These are phyloP conservation scores for Diaphora mendica DNA, from an alignment of 2,888 invertebrate species.

Conservation along the genomic window DNA sequence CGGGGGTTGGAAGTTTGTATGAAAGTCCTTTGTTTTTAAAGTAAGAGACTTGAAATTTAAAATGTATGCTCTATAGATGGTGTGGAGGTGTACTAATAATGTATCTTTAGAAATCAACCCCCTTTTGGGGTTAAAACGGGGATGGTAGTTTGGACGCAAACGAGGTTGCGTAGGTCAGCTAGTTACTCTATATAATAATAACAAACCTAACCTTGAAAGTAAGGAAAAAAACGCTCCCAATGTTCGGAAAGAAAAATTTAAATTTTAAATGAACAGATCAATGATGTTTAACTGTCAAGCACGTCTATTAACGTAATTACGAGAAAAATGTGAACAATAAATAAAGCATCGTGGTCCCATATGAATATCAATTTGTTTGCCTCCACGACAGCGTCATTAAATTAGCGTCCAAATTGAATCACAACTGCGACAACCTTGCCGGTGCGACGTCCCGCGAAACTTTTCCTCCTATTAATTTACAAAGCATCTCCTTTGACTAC, in stretches of 20 bases:
- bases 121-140: no score
- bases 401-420: slow-evolving; percentile 87
- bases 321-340: slow-evolving; percentile 73
- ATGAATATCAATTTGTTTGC: slow-evolving; percentile 86
- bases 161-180: no score
- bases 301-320: slow-evolving; percentile 55
- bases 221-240: not conserved
- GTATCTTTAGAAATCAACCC: no score
- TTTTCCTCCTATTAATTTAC: slow-evolving; percentile 86
- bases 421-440: slow-evolving; percentile 85
- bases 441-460: slow-evolving; percentile 82
- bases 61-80: no score
- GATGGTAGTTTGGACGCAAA: no score
- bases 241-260: slow-evolving; percentile 21
- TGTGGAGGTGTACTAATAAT: no score
- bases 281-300: slow-evolving; percentile 32
- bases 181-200: not conserved
- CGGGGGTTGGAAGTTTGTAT: no score
- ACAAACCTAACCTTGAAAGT: not conserved
- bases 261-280: slow-evolving; percentile 17
- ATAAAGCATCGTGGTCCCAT: slow-evolving; percentile 80
- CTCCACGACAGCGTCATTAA: slow-evolving; percentile 83
- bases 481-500: slow-evolving; percentile 76
- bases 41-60: no score
- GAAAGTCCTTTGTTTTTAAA: no score